A percentile compares a stretch with the other conserved stretches of the same genome.
Evolutionary conservation across 2,113 vertebrate genomes (phyloP).

Genomic region (Mustela nigripes): DNA sequence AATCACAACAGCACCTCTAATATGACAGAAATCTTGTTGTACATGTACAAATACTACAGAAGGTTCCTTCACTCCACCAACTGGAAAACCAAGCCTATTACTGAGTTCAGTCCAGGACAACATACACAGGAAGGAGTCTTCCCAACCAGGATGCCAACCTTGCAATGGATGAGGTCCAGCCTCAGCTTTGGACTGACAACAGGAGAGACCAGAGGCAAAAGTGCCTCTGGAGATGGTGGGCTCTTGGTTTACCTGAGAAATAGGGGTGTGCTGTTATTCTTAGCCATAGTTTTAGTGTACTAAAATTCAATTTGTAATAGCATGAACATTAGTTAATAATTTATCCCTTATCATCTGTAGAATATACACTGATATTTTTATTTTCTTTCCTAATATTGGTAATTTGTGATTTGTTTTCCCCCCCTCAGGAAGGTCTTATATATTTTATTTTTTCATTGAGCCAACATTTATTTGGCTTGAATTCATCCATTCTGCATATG

Average conservation of each 20-base stretch:
- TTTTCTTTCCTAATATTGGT: not conserved
- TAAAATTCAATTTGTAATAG: not conserved
- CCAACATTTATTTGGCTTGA: not conserved
- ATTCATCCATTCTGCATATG: not conserved
- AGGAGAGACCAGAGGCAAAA: not conserved
- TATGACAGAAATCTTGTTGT: constrained; percentile 92
- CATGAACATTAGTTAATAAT: not conserved
- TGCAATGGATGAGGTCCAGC: not conserved
- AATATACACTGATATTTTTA: not conserved
- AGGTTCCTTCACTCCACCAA: constrained; percentile 97
- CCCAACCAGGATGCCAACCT: not conserved
- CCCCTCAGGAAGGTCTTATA: not conserved
- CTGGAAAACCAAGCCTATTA: not conserved
- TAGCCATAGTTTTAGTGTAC: not conserved
- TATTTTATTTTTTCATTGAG: too few species aligned
- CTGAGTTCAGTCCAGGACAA: not conserved
- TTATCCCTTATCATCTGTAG: not conserved
- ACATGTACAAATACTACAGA: constrained; percentile 97
- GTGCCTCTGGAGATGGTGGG: too few species aligned
- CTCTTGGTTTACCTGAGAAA: too few species aligned
- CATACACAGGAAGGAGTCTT: not conserved
- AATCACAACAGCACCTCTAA: constrained; percentile 96
- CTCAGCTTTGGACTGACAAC: not conserved
- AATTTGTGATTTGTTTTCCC: not conserved
- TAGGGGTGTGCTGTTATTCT: too few species aligned